Evolutionary conservation across 2,113 vertebrate genomes (phyloP), one percentile per base, ranked within the genome.

Genomic region (Xenopus borealis): DNA sequence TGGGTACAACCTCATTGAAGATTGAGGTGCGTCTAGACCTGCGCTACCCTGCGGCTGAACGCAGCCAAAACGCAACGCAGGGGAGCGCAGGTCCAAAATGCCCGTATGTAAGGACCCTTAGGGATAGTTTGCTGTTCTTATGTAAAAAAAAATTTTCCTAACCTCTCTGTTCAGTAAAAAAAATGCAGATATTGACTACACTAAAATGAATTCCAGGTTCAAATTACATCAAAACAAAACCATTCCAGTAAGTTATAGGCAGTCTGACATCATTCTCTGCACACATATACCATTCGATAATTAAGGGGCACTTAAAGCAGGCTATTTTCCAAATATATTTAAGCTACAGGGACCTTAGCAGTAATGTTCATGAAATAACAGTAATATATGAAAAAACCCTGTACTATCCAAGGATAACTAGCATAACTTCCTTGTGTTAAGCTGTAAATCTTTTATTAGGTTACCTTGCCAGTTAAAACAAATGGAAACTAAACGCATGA

Each of bases 371-470:
- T 84, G 82, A 88, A 88, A 83, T 84, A 88, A 85, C 58, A 85
- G 66, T 80, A 76, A 89, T 85, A 85, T 84, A 85, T 78, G 79
- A 83, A 86, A 50, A 85, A 67, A 13, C 55, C 52, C 84, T 68
- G 78, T 83, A 78, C 65, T 84, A 80, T 84, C 82, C 75, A 86
- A 83, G 82, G 80, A 87, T 80, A 85, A 82, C 74, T 74, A 83
- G 80, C 86, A 86, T n/a, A 83, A 82, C 84, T 86, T 88, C 79
- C 78, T 85, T 83, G 82, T 83, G 86, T 87, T 86, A 88, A 90
- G 85, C 75, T 75, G 27, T 79, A 83, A 71, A 75, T 83, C 82
- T 86, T 87, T 88, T 83, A 87, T 83, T 84, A 83, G 83, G 72
- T 79, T 86, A 82, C 79, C 83, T 86, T 90, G 86, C 66, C 57